These are phyloP conservation scores for Drosophila kanekoi DNA, from an alignment of 2,888 invertebrate species.

Conservation along the genomic window DNA sequence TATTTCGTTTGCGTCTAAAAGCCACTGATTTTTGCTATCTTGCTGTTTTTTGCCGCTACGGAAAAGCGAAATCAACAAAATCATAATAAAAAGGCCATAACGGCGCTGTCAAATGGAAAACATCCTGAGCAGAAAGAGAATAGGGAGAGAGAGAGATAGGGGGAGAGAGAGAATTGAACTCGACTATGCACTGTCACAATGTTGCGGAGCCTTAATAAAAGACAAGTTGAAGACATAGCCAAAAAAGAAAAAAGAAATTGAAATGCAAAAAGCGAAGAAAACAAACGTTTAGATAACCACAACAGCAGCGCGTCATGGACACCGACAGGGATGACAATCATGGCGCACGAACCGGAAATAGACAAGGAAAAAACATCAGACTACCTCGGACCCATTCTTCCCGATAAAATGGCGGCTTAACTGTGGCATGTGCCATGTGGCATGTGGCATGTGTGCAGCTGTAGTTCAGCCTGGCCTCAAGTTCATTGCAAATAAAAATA, in stretches of 20 bases:
- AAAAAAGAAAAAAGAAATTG: conserved; percentile 22
- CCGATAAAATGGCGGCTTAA: conserved; percentile 60
- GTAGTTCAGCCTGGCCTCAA: conserved; percentile 36
- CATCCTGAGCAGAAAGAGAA: conserved; percentile 11
- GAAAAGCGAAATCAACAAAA: conserved; percentile 73
- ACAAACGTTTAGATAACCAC: conserved; percentile 71
- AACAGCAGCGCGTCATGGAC: conserved; percentile 24
- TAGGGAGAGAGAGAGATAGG: not conserved
- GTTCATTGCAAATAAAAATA: conserved; percentile 72
- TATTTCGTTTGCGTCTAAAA: conserved; percentile 16
- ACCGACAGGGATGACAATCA: conserved; percentile 49
- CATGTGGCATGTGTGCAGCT: conserved; percentile 34
- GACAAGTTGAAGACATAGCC: conserved; percentile 17
- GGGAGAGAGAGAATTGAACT: not conserved
- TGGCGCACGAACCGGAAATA: conserved; percentile 70
- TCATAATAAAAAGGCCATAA: conserved; percentile 73
- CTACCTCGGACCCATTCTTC: conserved; percentile 4
- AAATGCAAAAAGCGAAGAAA: conserved; percentile 68
- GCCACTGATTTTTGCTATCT: conserved; percentile 22
- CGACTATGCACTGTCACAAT: conserved; percentile 35
- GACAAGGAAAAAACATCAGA: conserved; percentile 42
- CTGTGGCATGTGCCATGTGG: conserved; percentile 50
- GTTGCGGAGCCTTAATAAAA: conserved; percentile 12
- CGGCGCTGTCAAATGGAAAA: conserved; percentile 54
- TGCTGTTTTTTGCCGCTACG: conserved; percentile 26